Percentiles rank a stretch among this genome's conserved stretches.
phyloP scores from a whole-genome alignment of 2,113 vertebrate species.

The Corvus hawaiiensis region DNA sequence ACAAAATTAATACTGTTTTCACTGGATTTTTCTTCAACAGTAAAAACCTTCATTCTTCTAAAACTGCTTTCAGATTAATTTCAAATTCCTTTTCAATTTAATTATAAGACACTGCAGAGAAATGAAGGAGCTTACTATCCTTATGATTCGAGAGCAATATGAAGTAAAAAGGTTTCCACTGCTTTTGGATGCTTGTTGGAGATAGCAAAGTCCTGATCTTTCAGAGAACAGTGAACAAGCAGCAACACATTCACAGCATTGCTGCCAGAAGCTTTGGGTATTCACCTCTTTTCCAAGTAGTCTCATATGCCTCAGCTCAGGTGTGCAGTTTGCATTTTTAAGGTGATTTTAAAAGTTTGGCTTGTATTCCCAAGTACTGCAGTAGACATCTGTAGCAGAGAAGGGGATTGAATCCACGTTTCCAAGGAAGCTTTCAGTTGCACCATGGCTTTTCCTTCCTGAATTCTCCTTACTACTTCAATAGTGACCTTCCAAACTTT shows the following conservation, averaged over 20 bases:
- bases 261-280: background rate
- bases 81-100: background rate
- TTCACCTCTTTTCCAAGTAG: background rate
- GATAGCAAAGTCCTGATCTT: background rate
- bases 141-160: background rate
- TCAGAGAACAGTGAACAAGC: background rate
- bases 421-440: background rate
- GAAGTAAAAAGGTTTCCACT: background rate
- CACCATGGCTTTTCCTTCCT: background rate
- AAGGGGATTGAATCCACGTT: fast-evolving
- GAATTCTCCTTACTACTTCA: background rate
- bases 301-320: background rate
- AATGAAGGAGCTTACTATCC: background rate
- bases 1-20: background rate
- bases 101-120: background rate
- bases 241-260: background rate
- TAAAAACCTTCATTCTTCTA: background rate
- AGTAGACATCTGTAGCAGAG: background rate
- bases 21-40: background rate
- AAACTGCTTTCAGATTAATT: background rate
- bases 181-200: background rate
- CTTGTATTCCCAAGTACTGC: background rate
- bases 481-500: background rate
- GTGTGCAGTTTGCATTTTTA: background rate
- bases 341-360: background rate